These are phyloP conservation scores for Danionella cerebrum DNA, from an alignment of 2,113 vertebrate species.

Conservation along the genomic window DNA sequence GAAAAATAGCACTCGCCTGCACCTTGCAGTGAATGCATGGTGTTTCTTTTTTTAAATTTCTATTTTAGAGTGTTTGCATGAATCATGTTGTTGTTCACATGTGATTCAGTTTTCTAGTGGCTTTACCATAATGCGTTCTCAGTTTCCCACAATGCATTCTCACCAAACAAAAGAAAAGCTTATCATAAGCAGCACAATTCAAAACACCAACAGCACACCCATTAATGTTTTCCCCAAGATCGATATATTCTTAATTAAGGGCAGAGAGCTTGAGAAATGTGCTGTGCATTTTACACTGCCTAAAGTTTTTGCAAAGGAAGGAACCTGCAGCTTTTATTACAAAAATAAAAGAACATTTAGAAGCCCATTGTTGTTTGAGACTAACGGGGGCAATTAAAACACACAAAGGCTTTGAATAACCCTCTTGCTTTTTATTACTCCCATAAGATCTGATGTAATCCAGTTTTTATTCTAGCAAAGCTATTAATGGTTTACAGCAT, in stretches of 20 bases:
- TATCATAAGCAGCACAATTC: background rate
- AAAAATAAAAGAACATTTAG: background rate
- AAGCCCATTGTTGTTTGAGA: background rate
- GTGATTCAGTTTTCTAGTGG: background rate
- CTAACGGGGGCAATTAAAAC: constrained; percentile 13
- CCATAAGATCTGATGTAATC: too few species aligned
- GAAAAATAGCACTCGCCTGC: background rate
- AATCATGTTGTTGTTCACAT: constrained; percentile 12
- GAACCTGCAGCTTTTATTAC: too few species aligned
- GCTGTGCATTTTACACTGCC: background rate
- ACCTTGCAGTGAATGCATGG: background rate
- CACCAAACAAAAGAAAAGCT: background rate
- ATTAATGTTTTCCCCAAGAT: background rate
- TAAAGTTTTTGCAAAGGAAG: background rate
- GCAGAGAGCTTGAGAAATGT: background rate
- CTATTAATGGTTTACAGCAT: background rate
- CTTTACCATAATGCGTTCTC: background rate
- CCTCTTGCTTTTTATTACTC: too few species aligned
- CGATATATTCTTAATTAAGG: background rate
- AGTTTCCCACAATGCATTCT: background rate
- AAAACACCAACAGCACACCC: background rate
- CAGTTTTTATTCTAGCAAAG: too few species aligned
- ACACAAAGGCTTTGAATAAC: too few species aligned
- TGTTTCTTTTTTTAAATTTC: background rate
- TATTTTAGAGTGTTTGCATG: constrained; percentile 5